Evolutionary conservation across 2,113 vertebrate species (phyloP).

Genomic region (Emydura subglobosa): DNA sequence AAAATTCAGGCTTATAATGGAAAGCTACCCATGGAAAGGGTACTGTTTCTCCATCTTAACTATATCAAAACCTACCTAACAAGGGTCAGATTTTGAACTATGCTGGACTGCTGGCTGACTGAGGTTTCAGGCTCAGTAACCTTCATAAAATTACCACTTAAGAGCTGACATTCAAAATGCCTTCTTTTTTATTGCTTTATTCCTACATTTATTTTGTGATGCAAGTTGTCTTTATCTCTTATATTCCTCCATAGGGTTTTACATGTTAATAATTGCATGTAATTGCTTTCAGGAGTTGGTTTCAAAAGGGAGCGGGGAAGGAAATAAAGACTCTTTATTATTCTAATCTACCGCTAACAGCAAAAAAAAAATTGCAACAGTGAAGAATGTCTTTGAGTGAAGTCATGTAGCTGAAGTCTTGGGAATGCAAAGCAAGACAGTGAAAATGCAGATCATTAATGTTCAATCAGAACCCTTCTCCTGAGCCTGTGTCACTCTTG

Average conservation of each 20-base stretch:
- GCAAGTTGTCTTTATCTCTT: not conserved
- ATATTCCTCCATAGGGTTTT: not conserved
- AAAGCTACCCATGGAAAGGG: not conserved
- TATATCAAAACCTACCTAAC: not conserved
- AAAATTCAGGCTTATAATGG: not conserved
- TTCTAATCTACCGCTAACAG: not conserved
- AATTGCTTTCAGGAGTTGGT: not conserved
- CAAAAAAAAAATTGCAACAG: not conserved
- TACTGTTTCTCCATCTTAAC: not conserved
- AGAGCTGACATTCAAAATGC: not conserved
- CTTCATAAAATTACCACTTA: not conserved
- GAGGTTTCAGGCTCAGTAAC: not conserved
- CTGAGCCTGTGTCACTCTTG: not conserved
- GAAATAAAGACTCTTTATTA: not conserved
- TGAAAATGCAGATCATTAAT: slow-evolving; percentile 21
- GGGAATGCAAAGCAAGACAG: not conserved
- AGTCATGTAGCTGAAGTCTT: not conserved
- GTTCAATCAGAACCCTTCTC: slow-evolving; percentile 16
- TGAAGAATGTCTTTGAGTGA: not conserved
- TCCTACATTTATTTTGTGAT: not conserved
- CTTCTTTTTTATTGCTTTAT: not conserved
- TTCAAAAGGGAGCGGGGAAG: not conserved
- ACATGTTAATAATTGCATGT: not conserved
- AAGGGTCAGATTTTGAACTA: not conserved
- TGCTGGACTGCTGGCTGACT: not conserved